Percentiles rank a stretch among this genome's conserved stretches.
Conservation (phyloP, 2,797 vertebrate species). For the Eulemur albifrons region DNA sequence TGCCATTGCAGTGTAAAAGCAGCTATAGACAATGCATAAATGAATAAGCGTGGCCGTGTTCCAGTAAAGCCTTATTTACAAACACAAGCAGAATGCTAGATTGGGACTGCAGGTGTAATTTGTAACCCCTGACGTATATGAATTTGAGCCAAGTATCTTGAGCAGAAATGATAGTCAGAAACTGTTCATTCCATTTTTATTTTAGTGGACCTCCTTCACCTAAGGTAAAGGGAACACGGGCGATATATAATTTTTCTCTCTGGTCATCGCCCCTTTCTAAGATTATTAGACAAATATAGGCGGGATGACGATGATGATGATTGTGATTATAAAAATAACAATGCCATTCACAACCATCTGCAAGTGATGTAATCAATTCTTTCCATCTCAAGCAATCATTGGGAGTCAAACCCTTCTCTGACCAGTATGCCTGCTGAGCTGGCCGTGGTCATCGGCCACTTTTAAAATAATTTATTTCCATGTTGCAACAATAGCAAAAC, state of each 20-base stretch:
- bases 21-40: not conserved
- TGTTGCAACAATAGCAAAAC: slow-evolving; percentile 65
- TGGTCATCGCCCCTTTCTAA: not conserved
- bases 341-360: slow-evolving; percentile 70
- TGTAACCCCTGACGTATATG: not conserved
- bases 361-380: slow-evolving; percentile 42
- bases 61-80: slow-evolving; percentile 60
- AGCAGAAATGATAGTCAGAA: not conserved
- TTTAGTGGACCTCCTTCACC: not conserved
- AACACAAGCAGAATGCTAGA: not conserved
- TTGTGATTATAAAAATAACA: slow-evolving; percentile 49
- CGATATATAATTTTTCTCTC: not conserved
- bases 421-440: slow-evolving; percentile 13
- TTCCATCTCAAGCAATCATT: slow-evolving; percentile 71
- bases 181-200: not conserved
- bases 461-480: slow-evolving; percentile 71
- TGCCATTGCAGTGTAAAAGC: not conserved
- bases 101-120: not conserved
- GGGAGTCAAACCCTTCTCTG: slow-evolving; percentile 61
- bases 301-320: not conserved
- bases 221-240: not conserved
- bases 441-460: slow-evolving; percentile 67
- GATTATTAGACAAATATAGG: slow-evolving; percentile 5
- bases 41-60: not conserved
- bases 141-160: not conserved